Evolutionary conservation across 2,797 vertebrate genomes (phyloP).

Genomic region (Hemibagrus guttatus): DNA sequence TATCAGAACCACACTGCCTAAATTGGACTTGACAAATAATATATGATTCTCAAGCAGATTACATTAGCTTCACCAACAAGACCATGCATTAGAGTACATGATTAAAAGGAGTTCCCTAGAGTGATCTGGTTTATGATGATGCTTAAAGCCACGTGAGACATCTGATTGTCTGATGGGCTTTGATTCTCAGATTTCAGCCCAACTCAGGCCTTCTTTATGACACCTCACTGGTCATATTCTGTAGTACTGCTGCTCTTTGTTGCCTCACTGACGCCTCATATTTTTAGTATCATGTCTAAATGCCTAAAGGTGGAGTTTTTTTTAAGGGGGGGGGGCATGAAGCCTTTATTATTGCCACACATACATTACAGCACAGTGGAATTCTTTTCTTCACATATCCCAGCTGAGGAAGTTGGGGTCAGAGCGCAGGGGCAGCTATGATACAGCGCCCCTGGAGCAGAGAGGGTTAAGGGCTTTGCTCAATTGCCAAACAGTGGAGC

Average conservation of each 20-base stretch:
- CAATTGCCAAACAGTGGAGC: too few species aligned
- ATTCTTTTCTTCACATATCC: too few species aligned
- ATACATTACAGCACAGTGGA: too few species aligned
- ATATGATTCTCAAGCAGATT: constrained; percentile 61
- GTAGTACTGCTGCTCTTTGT: constrained; percentile 34
- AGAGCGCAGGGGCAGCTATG: too few species aligned
- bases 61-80: constrained; percentile 32
- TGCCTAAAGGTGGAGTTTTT: not conserved
- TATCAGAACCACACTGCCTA: constrained; percentile 64
- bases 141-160: constrained; percentile 57
- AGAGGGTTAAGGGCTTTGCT: too few species aligned
- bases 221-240: not conserved
- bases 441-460: too few species aligned
- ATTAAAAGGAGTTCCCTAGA: constrained; percentile 76
- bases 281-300: too few species aligned
- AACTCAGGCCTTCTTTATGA: constrained; percentile 10
- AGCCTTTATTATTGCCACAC: too few species aligned
- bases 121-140: constrained; percentile 74
- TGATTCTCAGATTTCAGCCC: constrained; percentile 51
- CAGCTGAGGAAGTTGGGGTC: too few species aligned
- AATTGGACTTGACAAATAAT: constrained; percentile 73
- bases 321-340: too few species aligned
- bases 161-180: constrained; percentile 59
- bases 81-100: constrained; percentile 69
- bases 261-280: too few species aligned